phyloP scores from a whole-genome alignment of 2,113 vertebrate species.

The Bufo bufo region DNA sequence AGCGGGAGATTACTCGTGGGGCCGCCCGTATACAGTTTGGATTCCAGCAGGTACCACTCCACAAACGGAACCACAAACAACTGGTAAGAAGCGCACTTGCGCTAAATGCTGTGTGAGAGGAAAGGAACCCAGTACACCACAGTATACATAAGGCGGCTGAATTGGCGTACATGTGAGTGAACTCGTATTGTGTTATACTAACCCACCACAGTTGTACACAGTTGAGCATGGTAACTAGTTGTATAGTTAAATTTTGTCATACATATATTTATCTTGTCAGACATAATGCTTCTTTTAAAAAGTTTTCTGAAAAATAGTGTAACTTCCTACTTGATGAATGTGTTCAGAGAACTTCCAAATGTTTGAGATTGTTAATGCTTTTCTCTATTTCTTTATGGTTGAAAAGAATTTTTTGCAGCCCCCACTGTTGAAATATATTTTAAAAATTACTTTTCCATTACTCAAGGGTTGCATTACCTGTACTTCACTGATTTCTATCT shows the following conservation, averaged over 20 bases:
- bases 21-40: too few species aligned
- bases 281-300: background rate
- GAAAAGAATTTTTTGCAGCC: conserved; percentile 20
- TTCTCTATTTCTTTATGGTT: conserved; percentile 35
- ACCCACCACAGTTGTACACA: too few species aligned
- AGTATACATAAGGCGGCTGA: too few species aligned
- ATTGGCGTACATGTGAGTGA: too few species aligned
- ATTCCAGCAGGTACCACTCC: too few species aligned
- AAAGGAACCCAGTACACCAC: too few species aligned
- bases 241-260: background rate
- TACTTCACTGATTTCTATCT: conserved; percentile 57
- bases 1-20: too few species aligned
- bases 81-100: too few species aligned
- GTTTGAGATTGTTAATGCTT: conserved; percentile 29
- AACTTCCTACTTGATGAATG: conserved; percentile 3
- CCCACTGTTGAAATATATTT: conserved; percentile 28
- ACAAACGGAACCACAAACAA: too few species aligned
- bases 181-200: too few species aligned
- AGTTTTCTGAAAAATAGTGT: background rate
- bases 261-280: background rate
- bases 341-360: conserved; percentile 24
- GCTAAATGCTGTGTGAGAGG: too few species aligned
- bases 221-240: too few species aligned
- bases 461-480: conserved; percentile 53
- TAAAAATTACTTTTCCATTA: conserved; percentile 43